Base-by-base conservation (phyloP, 2,113 vertebrate species). In the Pachyramphus minor region DNA sequence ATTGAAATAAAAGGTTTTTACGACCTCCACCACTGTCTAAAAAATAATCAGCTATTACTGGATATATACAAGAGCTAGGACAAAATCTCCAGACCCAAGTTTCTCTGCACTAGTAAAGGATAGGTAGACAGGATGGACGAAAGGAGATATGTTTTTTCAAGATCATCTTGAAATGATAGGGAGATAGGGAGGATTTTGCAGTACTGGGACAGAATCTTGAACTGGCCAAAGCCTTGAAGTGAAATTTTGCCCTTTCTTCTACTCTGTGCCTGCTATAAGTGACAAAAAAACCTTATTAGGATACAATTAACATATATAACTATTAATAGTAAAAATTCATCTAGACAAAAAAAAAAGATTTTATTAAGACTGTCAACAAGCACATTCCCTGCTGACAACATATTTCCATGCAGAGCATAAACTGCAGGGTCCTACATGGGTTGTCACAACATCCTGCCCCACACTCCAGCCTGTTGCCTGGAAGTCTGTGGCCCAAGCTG, bases 401-500 rank as follows among this genome's bases (percentile, higher is more conserved):
- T 45, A 39, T 52, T 59, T 60, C 37, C 27, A 14, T 5, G 6
- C 23, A 56, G 8, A 85, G 6, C 3, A 28, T 8, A 8, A 82
- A 59, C 31, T 63, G 15, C 24, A 77, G 45, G 4, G 5, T 37
- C 6, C 28, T 27, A 7, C 1, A 2, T 6, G 22, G 22, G 4
- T 37, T 79, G 18, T 82, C 25, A 41, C 83, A 73, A 24, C n/a
- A 21, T 39, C 47, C 24, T 84, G 64, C 28, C 31, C 31, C 63
- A 3, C 18, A 12, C 28, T 76, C 47, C 72, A 73, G 4, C 0
- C 0, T 24, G 33, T 30, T 55, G 30, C 27, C 12, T 20, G 24
- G 62, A 20, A 49, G 9, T 1, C 0, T 1, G 0, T 18, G 39
- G 24, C 14, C 28, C 42, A 60, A 33, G 31, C 22, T 60, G 13